These are phyloP conservation scores for Ictalurus punctatus DNA, from an alignment of 2,113 vertebrate species.

Conservation along the genomic window DNA sequence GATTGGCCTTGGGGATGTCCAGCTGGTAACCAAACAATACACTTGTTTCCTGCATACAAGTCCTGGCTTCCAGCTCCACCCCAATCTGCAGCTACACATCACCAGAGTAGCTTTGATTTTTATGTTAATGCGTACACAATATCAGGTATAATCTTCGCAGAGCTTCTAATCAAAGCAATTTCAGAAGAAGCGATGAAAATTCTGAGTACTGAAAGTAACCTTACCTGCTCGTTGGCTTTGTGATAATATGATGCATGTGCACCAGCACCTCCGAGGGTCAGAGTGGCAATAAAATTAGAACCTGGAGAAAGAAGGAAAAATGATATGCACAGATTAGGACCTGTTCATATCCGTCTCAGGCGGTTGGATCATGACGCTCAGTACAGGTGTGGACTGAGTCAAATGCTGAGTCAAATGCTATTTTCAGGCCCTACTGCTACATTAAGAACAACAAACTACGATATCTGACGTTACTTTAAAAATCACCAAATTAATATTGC, in stretches of 20 bases:
- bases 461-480: not conserved
- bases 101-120: not conserved
- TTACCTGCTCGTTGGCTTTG: slow-evolving; percentile 86
- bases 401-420: no score
- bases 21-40: slow-evolving; percentile 86
- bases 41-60: slow-evolving; percentile 84
- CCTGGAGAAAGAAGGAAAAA: slow-evolving; percentile 63
- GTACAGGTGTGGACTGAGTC: no score
- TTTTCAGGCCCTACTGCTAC: not conserved
- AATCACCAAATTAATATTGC: no score
- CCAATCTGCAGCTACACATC: slow-evolving; percentile 81
- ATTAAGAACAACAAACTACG: not conserved
- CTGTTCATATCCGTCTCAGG: not conserved
- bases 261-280: slow-evolving; percentile 80
- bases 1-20: slow-evolving; percentile 84
- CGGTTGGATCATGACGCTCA: not conserved
- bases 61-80: slow-evolving; percentile 85
- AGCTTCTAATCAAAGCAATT: not conserved
- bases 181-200: not conserved
- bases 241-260: slow-evolving; percentile 86
- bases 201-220: not conserved
- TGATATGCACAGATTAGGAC: not conserved
- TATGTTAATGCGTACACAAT: not conserved
- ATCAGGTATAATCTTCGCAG: not conserved
- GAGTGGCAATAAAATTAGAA: slow-evolving; percentile 80